Evolutionary conservation across 2,797 vertebrate species (phyloP).

Genomic region (Ispidina picta): DNA sequence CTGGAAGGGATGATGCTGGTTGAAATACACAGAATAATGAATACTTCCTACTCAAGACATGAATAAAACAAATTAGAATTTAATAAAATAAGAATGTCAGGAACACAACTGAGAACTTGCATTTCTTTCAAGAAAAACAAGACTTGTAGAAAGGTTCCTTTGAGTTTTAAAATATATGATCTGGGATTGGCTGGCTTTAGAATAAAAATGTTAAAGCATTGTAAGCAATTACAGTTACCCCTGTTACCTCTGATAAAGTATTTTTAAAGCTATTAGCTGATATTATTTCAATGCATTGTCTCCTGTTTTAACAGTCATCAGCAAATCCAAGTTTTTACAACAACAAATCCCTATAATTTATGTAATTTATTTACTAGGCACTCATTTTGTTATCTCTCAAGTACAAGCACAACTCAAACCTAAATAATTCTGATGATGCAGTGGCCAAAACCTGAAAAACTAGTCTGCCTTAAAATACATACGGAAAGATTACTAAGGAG

Average conservation of each 20-base stretch:
- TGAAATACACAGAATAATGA: conserved; percentile 38
- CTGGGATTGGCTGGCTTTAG: conserved; percentile 44
- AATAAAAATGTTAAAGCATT: conserved; percentile 27
- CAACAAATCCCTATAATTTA: not conserved
- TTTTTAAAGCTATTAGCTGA: conserved; percentile 22
- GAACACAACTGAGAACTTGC: conserved; percentile 33
- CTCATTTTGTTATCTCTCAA: not conserved
- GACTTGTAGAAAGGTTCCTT: conserved; percentile 46
- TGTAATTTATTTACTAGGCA: conserved; percentile 2
- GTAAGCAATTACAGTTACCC: conserved; percentile 61
- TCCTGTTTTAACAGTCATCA: conserved; percentile 30
- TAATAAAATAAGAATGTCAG: conserved; percentile 42
- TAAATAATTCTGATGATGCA: conserved; percentile 31
- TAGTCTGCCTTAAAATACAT: conserved; percentile 56
- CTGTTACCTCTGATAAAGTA: conserved; percentile 33
- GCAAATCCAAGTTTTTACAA: conserved; percentile 39
- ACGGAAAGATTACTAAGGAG: conserved; percentile 67
- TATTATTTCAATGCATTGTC: not conserved
- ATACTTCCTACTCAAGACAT: conserved; percentile 28
- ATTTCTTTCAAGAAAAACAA: conserved; percentile 48
- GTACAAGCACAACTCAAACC: conserved; percentile 13
- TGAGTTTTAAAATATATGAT: conserved; percentile 56
- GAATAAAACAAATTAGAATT: conserved; percentile 48
- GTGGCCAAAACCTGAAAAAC: conserved; percentile 45
- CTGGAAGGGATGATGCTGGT: conserved; percentile 8